Percentiles rank a stretch among this genome's conserved stretches.
Evolutionary conservation across 1,140 invertebrate genomes (phyloP).

Genomic region (Battus philenor): DNA sequence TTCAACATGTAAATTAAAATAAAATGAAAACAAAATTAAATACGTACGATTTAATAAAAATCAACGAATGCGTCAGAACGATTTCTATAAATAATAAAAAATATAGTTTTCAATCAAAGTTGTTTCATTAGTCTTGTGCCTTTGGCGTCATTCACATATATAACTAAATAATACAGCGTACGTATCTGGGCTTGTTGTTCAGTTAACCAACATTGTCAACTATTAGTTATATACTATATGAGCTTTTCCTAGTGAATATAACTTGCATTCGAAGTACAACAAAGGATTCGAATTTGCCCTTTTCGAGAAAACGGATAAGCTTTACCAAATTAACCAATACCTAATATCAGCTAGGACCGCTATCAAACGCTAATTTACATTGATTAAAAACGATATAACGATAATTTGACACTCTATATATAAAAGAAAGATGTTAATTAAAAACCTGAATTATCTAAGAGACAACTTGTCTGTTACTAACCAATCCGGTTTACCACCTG

Average conservation of each 20-base stretch:
- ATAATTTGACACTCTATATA: conserved; percentile 17
- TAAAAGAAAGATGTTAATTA: conserved; percentile 31
- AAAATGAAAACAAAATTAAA: too few species aligned
- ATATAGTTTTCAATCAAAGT: too few species aligned
- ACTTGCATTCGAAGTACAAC: not conserved
- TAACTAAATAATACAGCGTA: too few species aligned
- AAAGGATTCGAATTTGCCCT: not conserved
- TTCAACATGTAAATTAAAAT: too few species aligned
- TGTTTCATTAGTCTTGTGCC: too few species aligned
- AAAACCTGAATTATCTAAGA: conserved; percentile 34
- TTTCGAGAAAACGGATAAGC: not conserved
- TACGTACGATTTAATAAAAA: too few species aligned
- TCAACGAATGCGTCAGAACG: too few species aligned
- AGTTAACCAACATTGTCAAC: too few species aligned
- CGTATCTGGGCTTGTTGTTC: too few species aligned
- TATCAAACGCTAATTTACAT: not conserved
- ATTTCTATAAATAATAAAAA: too few species aligned
- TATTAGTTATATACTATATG: not conserved
- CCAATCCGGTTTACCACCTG: conserved; percentile 69
- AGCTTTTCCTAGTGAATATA: not conserved
- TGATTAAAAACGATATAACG: conserved; percentile 13
- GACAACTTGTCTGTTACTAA: conserved; percentile 63
- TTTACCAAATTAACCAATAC: not conserved
- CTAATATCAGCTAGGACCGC: not conserved
- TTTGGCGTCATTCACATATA: too few species aligned